Evolutionary conservation across 2,797 vertebrate genomes (phyloP), one percentile per base, ranked within the genome.

Genomic region (Erithacus rubecula): DNA sequence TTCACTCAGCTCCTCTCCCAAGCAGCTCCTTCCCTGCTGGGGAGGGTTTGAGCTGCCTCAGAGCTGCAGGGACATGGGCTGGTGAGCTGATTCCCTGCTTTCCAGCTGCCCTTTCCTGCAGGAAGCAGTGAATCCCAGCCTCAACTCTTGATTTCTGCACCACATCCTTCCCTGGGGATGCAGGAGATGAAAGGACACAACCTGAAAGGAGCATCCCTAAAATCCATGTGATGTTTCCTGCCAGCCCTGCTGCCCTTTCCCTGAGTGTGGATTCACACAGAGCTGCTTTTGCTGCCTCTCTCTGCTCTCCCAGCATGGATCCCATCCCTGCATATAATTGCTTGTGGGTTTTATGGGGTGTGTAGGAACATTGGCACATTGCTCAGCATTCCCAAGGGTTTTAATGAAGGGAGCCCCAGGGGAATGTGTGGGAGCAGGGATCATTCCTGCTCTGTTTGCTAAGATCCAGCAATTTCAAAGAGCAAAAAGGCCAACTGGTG

Each of bases 401-500:
- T 69, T 20, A 49, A 68, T 68, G 71, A 63, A 56, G 55, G 75
- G 52, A 88, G 6, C 55, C 47, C 83, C 62, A 8, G 75, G 74
- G 63, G 78, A 15, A 30, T 2, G 79, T 55, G 90, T 81, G 95
- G 93, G 64, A 78, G 68, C 55, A 3, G 55, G 20, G 63, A 64
- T 67, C 70, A 1, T 7, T 7, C 49, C 75, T 1, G 2, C 60
- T 55, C 64, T 62, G 1, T 56, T n/a, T 55, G 65, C 37, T 24
- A 1, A 75, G 17, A 67, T 44, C 71, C 43, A 67, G 29, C 19
- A 2, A 27, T 83, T 91, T 83, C 83, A 49, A 86, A 93, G 82
- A 86, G 68, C 91, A 93, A 10, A 65, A 71, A 64, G 76, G 64
- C 76, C 95, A 55, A 63, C 55, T 18, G 39, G 75, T 44, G 84